These are phyloP conservation scores for Leptopilina drosophilae DNA, from an alignment of 2,888 invertebrate genomes.

Conservation along the genomic window DNA sequence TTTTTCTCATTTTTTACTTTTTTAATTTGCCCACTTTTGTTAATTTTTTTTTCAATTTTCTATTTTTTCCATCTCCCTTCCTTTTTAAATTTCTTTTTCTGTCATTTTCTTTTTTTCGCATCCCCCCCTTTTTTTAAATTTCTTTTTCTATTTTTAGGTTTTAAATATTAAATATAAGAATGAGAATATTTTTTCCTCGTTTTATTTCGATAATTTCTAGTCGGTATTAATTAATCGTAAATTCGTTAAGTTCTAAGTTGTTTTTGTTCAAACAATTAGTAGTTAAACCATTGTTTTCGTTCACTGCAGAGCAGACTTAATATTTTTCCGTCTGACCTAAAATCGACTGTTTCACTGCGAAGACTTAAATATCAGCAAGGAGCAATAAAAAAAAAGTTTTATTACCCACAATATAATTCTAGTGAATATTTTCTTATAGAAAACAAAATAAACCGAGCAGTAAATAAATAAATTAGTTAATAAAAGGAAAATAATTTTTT, in stretches of 20 bases:
- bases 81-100: too few species aligned
- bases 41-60: too few species aligned
- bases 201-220: not conserved
- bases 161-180: too few species aligned
- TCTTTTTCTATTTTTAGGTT: not conserved
- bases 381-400: not conserved
- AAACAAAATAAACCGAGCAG: too few species aligned
- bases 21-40: too few species aligned
- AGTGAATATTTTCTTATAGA: not conserved
- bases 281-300: not conserved
- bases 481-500: too few species aligned
- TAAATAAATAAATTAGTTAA: too few species aligned
- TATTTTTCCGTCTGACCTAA: not conserved
- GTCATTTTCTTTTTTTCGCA: too few species aligned
- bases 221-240: not conserved
- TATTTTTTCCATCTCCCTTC: too few species aligned
- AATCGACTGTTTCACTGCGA: not conserved
- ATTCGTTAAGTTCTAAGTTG: not conserved
- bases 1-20: too few species aligned
- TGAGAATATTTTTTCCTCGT: not conserved
- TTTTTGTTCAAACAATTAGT: not conserved
- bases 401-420: not conserved
- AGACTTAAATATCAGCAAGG: not conserved
- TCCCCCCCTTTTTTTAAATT: too few species aligned
- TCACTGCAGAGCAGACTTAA: not conserved